Base-by-base conservation (phyloP, 2,113 vertebrate genomes). In the Varanus salvator region DNA sequence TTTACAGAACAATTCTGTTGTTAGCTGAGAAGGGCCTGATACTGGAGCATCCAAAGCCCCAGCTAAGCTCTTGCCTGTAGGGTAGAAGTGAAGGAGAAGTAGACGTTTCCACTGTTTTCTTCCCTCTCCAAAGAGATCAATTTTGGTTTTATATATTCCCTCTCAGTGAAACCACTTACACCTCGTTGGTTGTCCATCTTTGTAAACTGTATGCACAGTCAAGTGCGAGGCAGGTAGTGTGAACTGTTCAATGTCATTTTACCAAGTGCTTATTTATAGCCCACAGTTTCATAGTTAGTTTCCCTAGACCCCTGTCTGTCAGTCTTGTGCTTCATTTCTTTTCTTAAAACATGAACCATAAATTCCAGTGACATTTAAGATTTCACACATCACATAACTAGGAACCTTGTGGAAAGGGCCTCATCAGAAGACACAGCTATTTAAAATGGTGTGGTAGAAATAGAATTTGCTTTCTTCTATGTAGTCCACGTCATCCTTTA, bases 271-370 rank as follows among this genome's bases (percentile, higher is more conserved):
- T 88, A 93, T 91, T 3, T 71, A 34, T 60, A 78, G 88, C 81
- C 44, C 11, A 38, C 48, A 71, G 17, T 92, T 91, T 34, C 31
- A 9, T 85, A 50, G 77, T 93, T 81, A 69, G 44, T 89, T 94
- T 11, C 85, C 29, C 68, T 76, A 0, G 1, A 48, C 0, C 0
- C 77, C 92, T 92, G 81, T 88, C 25, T 6, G 86, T 84, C 17
- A 54, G 23, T 77, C 15, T 90, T 91, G 84, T 27, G 90, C 69
- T 69, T 85, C 84, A 85, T 85, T 8, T 52, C 75, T 8, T 25
- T 91, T 3, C 44, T 80, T 92, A 81, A 87, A 92, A 52, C 85
- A 48, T 80, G 77, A 80, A 84, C 85, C n/a, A 54, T 85, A 54
- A 34, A 89, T n/a, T 80, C 80, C 75, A 81, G 23, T 81, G 66